These are phyloP conservation scores for Phalanger gymnotis DNA, from an alignment of 2,797 vertebrate genomes.

Conservation along the genomic window DNA sequence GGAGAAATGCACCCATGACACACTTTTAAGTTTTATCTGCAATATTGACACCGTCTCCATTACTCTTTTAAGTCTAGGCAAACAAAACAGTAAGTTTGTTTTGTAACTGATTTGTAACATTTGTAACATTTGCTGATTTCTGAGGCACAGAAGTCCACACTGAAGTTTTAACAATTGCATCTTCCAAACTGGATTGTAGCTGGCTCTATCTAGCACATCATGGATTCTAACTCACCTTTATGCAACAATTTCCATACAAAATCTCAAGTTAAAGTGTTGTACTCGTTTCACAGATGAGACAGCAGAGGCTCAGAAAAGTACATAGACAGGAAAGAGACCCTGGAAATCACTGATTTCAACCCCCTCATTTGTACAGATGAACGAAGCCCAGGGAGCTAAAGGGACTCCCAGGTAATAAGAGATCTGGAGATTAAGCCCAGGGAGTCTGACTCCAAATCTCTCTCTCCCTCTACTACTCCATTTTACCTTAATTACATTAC, in stretches of 20 bases:
- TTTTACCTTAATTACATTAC: not conserved
- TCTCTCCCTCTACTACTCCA: not conserved
- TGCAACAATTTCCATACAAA: not conserved
- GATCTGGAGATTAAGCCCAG: not conserved
- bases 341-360: not conserved
- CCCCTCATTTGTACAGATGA: not conserved
- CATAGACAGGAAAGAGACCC: not conserved
- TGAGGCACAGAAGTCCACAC: not conserved
- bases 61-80: not conserved
- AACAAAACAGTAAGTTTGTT: not conserved
- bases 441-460: not conserved
- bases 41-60: not conserved
- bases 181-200: not conserved
- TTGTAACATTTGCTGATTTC: not conserved
- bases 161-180: not conserved
- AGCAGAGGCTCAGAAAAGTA: not conserved
- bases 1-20: not conserved
- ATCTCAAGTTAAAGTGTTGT: not conserved
- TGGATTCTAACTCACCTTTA: not conserved
- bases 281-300: not conserved
- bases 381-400: not conserved
- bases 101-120: too few species aligned
- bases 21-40: not conserved
- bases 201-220: not conserved
- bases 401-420: not conserved